Conservation (phyloP, 2,797 vertebrate genomes). For the Aphelocoma californica region DNA sequence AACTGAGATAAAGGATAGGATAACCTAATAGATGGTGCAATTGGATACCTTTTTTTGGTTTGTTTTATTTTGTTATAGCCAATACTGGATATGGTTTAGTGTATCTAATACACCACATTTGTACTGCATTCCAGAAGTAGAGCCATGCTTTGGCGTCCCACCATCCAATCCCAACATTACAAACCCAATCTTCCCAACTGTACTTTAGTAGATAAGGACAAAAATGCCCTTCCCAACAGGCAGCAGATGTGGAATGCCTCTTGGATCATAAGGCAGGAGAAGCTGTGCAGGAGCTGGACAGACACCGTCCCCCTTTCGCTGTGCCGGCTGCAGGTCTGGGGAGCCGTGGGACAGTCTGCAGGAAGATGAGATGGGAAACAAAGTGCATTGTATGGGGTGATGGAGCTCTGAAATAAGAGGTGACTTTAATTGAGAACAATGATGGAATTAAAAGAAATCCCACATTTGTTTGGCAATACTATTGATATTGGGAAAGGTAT, state of each 20-base stretch:
- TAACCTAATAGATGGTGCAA: neutral
- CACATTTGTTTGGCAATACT: neutral
- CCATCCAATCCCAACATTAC: neutral
- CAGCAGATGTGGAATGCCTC: neutral
- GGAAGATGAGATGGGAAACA: conserved; percentile 71
- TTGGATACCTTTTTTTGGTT: neutral
- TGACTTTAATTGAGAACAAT: neutral
- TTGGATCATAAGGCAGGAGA: neutral
- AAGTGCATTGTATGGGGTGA: conserved; percentile 70
- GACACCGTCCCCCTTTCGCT: neutral
- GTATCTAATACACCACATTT: neutral
- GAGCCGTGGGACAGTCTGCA: conserved; percentile 54
- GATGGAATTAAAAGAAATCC: neutral
- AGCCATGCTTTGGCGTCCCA: neutral
- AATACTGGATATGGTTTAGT: neutral
- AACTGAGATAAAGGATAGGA: neutral
- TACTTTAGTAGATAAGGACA: neutral
- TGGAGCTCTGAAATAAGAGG: conserved; percentile 57
- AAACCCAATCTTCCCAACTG: neutral
- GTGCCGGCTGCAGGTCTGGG: conserved; percentile 33
- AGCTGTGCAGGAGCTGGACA: neutral
- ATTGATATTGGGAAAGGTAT: accelerated
- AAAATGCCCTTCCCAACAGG: neutral
- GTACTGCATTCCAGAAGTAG: neutral
- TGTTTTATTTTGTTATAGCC: neutral